phyloP scores from a whole-genome alignment of 2,888 invertebrate species.

The Apamea monoglypha region DNA sequence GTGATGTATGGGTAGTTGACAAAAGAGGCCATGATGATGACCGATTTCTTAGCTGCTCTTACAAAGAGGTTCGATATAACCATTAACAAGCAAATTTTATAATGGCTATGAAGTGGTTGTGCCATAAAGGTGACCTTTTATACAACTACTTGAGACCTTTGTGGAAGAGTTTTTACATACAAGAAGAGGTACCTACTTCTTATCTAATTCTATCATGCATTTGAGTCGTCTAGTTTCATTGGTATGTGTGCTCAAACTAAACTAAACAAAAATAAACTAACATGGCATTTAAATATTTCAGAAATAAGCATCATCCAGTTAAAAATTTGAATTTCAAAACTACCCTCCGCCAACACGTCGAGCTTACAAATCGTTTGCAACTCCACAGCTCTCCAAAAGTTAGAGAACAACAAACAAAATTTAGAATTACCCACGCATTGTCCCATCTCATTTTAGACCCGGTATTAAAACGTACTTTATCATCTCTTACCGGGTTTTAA shows the following conservation, averaged over 20 bases:
- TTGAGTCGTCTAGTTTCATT: not conserved
- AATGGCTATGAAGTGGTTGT: not conserved
- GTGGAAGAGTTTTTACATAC: not conserved
- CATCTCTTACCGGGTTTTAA: constrained; percentile 59
- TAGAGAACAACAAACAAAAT: constrained; percentile 52
- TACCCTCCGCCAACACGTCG: constrained; percentile 15
- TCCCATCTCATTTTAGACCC: constrained; percentile 50
- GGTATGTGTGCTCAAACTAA: not conserved
- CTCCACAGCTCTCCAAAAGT: constrained; percentile 42
- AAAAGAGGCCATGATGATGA: not conserved
- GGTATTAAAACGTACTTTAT: constrained; percentile 65
- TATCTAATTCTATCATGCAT: not conserved
- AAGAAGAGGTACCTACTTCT: no score
- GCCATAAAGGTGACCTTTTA: not conserved
- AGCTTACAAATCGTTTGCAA: constrained; percentile 37
- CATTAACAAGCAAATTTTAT: not conserved
- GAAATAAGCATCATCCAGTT: constrained; percentile 11
- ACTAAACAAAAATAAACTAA: not conserved
- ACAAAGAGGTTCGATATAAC: not conserved
- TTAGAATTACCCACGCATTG: constrained; percentile 38
- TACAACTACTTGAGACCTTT: not conserved
- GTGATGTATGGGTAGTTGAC: not conserved
- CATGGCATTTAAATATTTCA: not conserved
- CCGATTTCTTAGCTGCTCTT: not conserved
- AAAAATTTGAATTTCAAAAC: constrained; percentile 19